These are phyloP conservation scores for Ceriagrion tenellum DNA, from an alignment of 2,888 invertebrate genomes.

Conservation along the genomic window DNA sequence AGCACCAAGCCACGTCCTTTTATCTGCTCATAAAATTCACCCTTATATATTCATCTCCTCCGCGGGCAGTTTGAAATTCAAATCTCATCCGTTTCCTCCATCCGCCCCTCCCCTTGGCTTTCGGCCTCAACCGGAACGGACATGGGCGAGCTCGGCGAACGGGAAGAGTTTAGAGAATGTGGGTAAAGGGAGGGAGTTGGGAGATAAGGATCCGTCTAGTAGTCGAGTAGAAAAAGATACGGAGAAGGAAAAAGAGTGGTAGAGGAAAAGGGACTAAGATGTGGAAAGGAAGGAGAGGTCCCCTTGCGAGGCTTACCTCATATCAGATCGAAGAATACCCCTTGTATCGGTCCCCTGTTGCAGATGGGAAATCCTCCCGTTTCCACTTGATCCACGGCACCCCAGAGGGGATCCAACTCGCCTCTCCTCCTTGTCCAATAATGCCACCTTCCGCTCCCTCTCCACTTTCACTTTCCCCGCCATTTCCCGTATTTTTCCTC, in stretches of 20 bases:
- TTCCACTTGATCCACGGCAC: slow-evolving; percentile 4
- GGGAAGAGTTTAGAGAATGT: background rate
- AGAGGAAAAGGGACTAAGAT: background rate
- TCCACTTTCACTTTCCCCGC: background rate
- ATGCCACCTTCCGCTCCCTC: background rate
- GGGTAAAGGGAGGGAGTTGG: background rate
- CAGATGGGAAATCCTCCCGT: background rate
- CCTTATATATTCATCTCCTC: slow-evolving; percentile 16
- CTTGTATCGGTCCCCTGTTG: slow-evolving; percentile 10
- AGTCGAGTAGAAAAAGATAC: background rate
- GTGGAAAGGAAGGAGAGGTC: background rate
- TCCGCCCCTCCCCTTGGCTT: background rate
- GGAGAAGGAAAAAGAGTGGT: background rate
- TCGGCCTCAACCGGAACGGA: background rate
- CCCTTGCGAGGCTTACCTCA: background rate
- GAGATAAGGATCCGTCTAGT: background rate
- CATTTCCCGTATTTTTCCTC: background rate
- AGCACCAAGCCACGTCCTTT: background rate
- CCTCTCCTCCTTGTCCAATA: background rate
- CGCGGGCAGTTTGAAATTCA: slow-evolving; percentile 1
- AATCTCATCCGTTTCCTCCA: slow-evolving; percentile 10
- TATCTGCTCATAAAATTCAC: background rate
- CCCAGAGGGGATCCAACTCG: background rate
- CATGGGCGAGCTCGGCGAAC: background rate
- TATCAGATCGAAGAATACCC: slow-evolving; percentile 44